Base-by-base conservation (phyloP, 2,797 vertebrate genomes). In the Leuciscus waleckii region DNA sequence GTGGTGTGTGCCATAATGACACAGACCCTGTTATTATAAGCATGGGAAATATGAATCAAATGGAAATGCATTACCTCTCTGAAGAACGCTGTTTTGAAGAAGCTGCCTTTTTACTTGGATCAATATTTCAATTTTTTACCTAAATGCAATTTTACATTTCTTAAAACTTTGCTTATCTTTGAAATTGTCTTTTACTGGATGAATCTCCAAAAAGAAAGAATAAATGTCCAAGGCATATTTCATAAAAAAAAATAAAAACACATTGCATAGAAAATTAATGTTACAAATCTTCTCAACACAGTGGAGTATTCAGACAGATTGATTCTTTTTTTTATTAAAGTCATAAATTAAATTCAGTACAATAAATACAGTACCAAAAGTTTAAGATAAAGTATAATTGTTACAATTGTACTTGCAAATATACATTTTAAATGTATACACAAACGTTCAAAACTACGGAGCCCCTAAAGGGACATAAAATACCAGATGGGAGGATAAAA, bases 141-240 rank as follows among this genome's bases (percentile, higher is more conserved):
- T 23, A 41, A 78, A 77, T 70, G 73, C 17, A 56, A 32, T 84
- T 54, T 78, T 29, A 75, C 49, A 69, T n/a, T 78, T 84, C 21
- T 81, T 69, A 26, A 69, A 63, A 49, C 2, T 23, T 56, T 21
- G 46, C 43, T 67, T 37, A 37, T 68, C 41, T 67, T 68, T 49
- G 41, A n/a, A 61, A 17, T 16, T 68, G 41, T 26, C 19, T 80
- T 46, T 5, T 13, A 68, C 21, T 68, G 26, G 32, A 68, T 46
- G 2, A 5, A 80, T 68, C 26, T 67, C 39, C 61, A 32, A 16
- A 35, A 75, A 8, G 6, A 54, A 75, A 16, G 46, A 16, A 46
- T 23, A 7, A 2, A 23, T 37, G 32, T 19, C 16, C 17, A 68
- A 16, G 68, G 5, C 39, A 43, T 70, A 43, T 43, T 41, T 70